Percentiles rank a stretch among this genome's conserved stretches.
These are phyloP conservation scores for Lipotes vexillifer DNA, from an alignment of 2,113 vertebrate genomes.

Conservation along the genomic window DNA sequence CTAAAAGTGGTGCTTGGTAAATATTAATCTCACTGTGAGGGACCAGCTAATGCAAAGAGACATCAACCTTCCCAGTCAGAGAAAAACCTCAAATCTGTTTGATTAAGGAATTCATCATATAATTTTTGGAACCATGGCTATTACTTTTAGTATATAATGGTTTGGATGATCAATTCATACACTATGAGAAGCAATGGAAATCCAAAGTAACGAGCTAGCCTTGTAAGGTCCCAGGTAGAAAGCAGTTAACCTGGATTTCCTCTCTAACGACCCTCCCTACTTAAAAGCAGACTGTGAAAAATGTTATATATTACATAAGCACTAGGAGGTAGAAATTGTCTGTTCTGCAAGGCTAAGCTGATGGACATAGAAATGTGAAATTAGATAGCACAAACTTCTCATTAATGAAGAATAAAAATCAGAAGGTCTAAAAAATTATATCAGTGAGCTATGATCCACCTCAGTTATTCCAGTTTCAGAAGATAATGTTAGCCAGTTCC, in stretches of 20 bases:
- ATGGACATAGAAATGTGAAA: neutral
- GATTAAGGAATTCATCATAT: no score
- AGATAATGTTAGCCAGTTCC: neutral
- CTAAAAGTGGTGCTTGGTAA: neutral
- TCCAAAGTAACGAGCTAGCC: no score
- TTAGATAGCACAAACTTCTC: neutral
- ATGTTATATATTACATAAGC: no score
- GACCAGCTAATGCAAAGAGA: neutral
- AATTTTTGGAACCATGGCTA: neutral
- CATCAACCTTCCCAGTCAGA: fast-evolving
- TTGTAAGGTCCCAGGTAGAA: neutral
- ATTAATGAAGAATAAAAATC: neutral
- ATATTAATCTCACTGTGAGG: fast-evolving
- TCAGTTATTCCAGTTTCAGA: no score
- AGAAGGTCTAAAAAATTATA: neutral
- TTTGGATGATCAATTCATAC: neutral
- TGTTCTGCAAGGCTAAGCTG: neutral
- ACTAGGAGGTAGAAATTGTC: neutral
- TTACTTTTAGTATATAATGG: neutral
- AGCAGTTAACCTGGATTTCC: neutral
- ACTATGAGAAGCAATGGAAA: neutral
- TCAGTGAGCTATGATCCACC: fast-evolving
- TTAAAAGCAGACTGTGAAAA: neutral
- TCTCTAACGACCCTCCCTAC: neutral
- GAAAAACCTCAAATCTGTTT: neutral